Evolutionary conservation across 2,113 vertebrate species (phyloP).

Genomic region (Gallinago undulata): DNA sequence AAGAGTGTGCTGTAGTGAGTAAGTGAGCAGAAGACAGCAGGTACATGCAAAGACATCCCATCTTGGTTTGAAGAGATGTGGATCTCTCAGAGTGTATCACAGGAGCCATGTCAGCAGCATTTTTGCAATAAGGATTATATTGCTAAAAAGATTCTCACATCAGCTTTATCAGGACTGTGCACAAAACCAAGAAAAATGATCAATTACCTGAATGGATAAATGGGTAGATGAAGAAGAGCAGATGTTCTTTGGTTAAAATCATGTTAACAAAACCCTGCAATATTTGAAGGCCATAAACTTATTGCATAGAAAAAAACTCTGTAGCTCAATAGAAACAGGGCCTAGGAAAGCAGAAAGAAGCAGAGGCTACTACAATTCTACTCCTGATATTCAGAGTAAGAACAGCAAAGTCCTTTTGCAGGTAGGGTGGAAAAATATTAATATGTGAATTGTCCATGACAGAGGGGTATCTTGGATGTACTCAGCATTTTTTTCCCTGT

Average conservation of each 20-base stretch:
- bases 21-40: not conserved
- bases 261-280: not conserved
- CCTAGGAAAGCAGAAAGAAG: not conserved
- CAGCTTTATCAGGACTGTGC: not conserved
- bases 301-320: not conserved
- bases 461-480: not conserved
- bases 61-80: not conserved
- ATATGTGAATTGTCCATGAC: not conserved
- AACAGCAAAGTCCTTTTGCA: not conserved
- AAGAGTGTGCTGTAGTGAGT: not conserved
- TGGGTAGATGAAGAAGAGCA: not conserved
- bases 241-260: not conserved
- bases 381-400: not conserved
- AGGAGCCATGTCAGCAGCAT: not conserved
- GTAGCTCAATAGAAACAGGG: not conserved
- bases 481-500: not conserved
- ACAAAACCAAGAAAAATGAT: not conserved
- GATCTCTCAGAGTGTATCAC: not conserved
- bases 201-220: not conserved
- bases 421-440: not conserved
- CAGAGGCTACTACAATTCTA: not conserved
- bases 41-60: not conserved
- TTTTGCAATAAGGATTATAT: not conserved
- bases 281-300: not conserved
- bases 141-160: not conserved